A percentile compares a stretch with the other conserved stretches of the same genome.
Evolutionary conservation across 2,888 invertebrate species (phyloP).

Genomic region (Shargacucullia verbasci): DNA sequence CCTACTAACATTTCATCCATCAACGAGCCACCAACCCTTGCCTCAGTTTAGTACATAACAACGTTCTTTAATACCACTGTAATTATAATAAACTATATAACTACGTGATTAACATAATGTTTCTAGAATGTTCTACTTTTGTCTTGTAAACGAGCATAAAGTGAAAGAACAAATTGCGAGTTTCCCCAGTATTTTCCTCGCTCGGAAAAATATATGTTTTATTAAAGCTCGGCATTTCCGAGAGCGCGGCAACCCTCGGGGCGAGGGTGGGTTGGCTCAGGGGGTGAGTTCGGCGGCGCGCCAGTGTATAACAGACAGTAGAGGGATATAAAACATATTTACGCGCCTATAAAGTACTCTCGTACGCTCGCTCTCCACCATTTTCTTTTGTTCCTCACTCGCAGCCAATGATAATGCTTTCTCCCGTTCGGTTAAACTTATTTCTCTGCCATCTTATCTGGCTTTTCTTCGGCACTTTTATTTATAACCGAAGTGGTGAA

Average conservation of each 20-base stretch:
- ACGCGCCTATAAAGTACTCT: conserved; percentile 90
- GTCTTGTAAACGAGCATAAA: conserved; percentile 90
- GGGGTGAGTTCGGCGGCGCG: conserved; percentile 80
- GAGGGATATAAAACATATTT: conserved; percentile 90
- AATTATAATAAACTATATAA: conserved; percentile 79
- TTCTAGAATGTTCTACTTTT: conserved; percentile 88
- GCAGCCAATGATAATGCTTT: conserved; percentile 88
- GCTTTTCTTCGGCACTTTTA: conserved; percentile 86
- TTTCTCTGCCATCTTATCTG: conserved; percentile 87
- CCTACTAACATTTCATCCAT: conserved; percentile 59
- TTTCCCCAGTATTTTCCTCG: conserved; percentile 89
- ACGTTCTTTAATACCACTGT: conserved; percentile 58
- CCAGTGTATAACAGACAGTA: conserved; percentile 89
- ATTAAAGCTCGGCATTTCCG: conserved; percentile 90
- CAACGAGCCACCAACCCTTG: conserved; percentile 26
- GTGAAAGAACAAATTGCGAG: conserved; percentile 90
- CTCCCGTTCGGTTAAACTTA: conserved; percentile 88
- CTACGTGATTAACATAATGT: conserved; percentile 88
- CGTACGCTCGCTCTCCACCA: conserved; percentile 88
- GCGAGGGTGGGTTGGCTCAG: conserved; percentile 69
- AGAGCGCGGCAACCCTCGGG: conserved; percentile 85
- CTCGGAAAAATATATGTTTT: conserved; percentile 90
- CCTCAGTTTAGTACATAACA: conserved; percentile 23
- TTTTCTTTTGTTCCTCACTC: conserved; percentile 88
- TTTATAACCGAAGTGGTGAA: conserved; percentile 85